Percentiles rank a stretch among this genome's conserved stretches.
These are phyloP conservation scores for Cynopterus brachyotis DNA, from an alignment of 2,113 vertebrate species.

Conservation along the genomic window DNA sequence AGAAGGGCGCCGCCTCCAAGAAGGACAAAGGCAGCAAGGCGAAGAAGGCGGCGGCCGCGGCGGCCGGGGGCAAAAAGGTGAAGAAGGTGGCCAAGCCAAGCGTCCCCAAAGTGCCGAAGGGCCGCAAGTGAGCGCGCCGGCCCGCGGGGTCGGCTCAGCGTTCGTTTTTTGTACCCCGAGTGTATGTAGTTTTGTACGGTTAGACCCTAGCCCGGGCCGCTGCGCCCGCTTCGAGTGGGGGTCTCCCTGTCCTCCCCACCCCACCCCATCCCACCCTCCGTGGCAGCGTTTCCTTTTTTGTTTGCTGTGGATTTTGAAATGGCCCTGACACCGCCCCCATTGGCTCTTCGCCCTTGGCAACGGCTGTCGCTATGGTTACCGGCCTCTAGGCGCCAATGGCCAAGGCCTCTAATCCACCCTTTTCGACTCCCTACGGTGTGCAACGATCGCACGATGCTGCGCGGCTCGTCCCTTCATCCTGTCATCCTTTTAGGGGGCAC, in stretches of 20 bases:
- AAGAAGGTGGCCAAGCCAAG: constrained; percentile 87
- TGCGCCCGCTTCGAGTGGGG: not conserved
- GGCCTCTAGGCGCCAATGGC: constrained; percentile 54
- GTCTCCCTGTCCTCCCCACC: not conserved
- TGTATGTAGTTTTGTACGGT: not conserved
- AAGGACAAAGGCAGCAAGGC: constrained; percentile 81
- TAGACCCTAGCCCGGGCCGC: not conserved
- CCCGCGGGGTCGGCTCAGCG: not conserved
- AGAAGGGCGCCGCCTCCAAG: constrained; percentile 73
- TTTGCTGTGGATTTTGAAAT: constrained; percentile 70
- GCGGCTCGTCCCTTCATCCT: not conserved
- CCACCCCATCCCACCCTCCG: constrained; percentile 21
- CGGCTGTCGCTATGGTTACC: constrained; percentile 73
- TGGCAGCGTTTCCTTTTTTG: not conserved
- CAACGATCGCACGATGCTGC: not conserved
- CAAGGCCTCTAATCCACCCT: not conserved
- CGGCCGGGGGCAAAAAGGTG: constrained; percentile 84
- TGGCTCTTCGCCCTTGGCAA: constrained; percentile 64
- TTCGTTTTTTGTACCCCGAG: not conserved
- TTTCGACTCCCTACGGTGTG: not conserved
- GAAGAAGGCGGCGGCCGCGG: constrained; percentile 80
- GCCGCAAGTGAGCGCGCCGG: constrained; percentile 82
- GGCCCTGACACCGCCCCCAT: constrained; percentile 57
- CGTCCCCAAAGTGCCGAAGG: constrained; percentile 84
- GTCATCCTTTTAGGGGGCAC: not conserved